These are phyloP conservation scores for Nycteola revayana DNA, from an alignment of 2,888 invertebrate species.

Conservation along the genomic window DNA sequence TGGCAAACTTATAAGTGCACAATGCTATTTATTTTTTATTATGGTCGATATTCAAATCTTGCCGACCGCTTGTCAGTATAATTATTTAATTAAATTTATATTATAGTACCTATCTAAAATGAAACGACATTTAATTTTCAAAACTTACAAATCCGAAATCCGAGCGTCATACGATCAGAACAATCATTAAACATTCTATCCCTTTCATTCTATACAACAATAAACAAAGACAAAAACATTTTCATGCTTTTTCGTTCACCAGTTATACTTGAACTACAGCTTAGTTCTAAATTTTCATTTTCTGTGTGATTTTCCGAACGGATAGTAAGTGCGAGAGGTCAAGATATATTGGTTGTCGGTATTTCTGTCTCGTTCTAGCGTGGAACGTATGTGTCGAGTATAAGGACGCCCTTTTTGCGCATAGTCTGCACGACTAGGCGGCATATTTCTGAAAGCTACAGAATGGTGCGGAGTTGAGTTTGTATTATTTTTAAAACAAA, in stretches of 20 bases:
- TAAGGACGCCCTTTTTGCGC: constrained; percentile 78
- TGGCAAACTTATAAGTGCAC: no score
- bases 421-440: constrained; percentile 78
- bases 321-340: constrained; percentile 21
- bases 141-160: constrained; percentile 21
- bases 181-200: constrained; percentile 41
- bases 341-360: constrained; percentile 14
- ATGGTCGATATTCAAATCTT: no score
- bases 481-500: no score
- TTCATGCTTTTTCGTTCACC: constrained; percentile 32
- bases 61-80: no score
- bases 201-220: constrained; percentile 48
- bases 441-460: constrained; percentile 67
- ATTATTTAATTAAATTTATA: no score
- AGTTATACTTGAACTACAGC: constrained; percentile 7
- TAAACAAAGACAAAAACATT: constrained; percentile 65
- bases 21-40: no score
- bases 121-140: constrained; percentile 1
- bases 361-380: constrained; percentile 47
- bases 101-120: no score
- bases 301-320: constrained; percentile 7
- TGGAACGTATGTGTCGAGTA: constrained; percentile 74
- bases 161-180: constrained; percentile 41
- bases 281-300: constrained; percentile 7
- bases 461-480: constrained; percentile 37